A percentile compares a stretch with the other conserved stretches of the same genome.
Conservation (phyloP, 2,888 invertebrate species). For the Deilephila elpenor region DNA sequence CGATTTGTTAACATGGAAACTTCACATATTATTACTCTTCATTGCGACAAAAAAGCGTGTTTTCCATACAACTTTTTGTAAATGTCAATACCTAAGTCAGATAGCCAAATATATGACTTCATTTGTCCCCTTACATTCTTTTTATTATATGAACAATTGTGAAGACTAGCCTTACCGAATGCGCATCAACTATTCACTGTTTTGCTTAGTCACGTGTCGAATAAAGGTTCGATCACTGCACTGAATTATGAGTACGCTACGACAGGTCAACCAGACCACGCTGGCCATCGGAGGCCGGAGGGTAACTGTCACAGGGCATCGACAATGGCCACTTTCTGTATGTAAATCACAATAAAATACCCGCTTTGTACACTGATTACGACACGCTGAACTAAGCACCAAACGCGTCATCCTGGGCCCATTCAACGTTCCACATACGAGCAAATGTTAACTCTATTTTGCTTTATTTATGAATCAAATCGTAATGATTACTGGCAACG, state of each 20-base stretch:
- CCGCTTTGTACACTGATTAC: constrained; percentile 79
- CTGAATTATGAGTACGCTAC: constrained; percentile 47
- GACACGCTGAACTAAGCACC: constrained; percentile 79
- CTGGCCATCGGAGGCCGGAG: constrained; percentile 66
- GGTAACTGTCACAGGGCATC: constrained; percentile 77
- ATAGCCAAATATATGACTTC: neutral
- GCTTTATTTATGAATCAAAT: constrained; percentile 24
- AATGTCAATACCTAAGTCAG: no score
- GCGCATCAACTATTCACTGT: neutral
- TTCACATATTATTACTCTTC: no score
- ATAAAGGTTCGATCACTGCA: constrained; percentile 33
- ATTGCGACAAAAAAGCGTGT: no score
- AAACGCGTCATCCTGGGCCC: constrained; percentile 62
- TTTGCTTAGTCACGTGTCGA: constrained; percentile 14
- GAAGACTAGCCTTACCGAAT: constrained; percentile 19
- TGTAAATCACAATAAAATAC: constrained; percentile 83
- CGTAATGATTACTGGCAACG: neutral
- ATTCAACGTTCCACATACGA: constrained; percentile 50
- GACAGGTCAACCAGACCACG: constrained; percentile 63
- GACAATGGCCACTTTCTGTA: constrained; percentile 78
- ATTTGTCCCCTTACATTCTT: neutral
- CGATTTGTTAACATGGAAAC: no score
- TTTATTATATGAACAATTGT: neutral
- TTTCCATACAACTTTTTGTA: no score
- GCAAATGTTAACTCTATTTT: constrained; percentile 53